Evolutionary conservation across 92 coral and sea anemone genomes (phyloP).

Genomic region (Epizoanthus fatuus): DNA sequence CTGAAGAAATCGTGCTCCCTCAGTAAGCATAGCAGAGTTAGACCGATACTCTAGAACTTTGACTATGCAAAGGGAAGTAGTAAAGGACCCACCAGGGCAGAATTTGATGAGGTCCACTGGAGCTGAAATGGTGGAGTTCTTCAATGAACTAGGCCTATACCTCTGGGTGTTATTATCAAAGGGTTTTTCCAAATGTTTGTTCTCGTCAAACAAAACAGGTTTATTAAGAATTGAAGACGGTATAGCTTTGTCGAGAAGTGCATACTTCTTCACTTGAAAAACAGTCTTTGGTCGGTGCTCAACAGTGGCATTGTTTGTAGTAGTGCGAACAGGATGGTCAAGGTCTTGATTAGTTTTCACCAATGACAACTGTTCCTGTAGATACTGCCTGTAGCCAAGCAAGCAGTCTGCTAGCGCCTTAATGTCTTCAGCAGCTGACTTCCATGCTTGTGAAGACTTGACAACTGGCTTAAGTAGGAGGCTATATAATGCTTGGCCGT

Average conservation of each 20-base stretch:
- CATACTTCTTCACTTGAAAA: neutral
- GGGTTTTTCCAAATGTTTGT: slow-evolving; percentile 9
- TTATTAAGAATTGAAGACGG: neutral
- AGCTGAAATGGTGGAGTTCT: slow-evolving; percentile 12
- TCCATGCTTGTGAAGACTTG: slow-evolving; percentile 5
- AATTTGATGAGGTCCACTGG: slow-evolving; percentile 25
- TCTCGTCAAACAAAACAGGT: slow-evolving; percentile 44
- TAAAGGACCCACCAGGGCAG: slow-evolving; percentile 17
- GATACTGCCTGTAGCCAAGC: neutral
- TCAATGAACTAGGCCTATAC: slow-evolving; percentile 18
- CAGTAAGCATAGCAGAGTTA: neutral
- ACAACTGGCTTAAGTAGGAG: slow-evolving; percentile 2
- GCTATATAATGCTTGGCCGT: slow-evolving; percentile 22
- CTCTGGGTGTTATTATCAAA: slow-evolving; percentile 1
- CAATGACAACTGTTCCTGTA: neutral
- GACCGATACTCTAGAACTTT: slow-evolving; percentile 8
- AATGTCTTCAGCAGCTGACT: slow-evolving; percentile 16
- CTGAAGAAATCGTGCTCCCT: neutral
- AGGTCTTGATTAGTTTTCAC: slow-evolving; percentile 32
- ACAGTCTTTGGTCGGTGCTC: slow-evolving; percentile 11
- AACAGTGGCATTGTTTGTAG: slow-evolving; percentile 39
- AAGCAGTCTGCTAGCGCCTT: slow-evolving; percentile 27
- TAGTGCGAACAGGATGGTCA: slow-evolving; percentile 30
- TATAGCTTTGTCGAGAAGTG: neutral
- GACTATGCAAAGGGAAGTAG: neutral